phyloP scores from a whole-genome alignment of 2,113 vertebrate genomes.

The Scopus umbretta region DNA sequence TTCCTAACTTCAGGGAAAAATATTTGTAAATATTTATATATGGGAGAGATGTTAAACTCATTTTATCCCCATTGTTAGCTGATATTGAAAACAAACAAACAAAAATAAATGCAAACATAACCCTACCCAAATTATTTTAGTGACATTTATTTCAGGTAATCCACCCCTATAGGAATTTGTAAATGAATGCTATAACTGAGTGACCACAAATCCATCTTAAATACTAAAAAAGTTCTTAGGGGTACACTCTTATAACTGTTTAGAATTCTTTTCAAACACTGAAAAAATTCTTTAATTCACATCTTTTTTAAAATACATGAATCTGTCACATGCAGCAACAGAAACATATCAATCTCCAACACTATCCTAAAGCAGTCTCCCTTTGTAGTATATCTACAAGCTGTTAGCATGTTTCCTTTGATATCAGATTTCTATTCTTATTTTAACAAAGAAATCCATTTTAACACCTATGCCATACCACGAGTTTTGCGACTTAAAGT shows the following conservation, averaged over 20 bases:
- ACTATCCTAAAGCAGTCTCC: not conserved
- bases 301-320: not conserved
- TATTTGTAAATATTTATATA: not conserved
- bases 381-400: not conserved
- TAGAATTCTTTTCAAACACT: not conserved
- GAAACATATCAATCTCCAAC: not conserved
- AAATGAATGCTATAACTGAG: not conserved
- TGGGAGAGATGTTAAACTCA: not conserved
- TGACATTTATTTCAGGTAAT: not conserved
- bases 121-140: not conserved
- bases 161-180: not conserved
- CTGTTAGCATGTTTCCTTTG: not conserved
- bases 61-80: not conserved
- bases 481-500: not conserved
- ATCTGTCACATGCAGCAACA: not conserved
- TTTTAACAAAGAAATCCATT: not conserved
- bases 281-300: not conserved
- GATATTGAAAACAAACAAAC: not conserved
- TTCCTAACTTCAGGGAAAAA: not conserved
- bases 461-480: not conserved
- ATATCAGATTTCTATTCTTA: not conserved
- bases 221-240: not conserved
- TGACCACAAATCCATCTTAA: not conserved
- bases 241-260: not conserved
- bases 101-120: not conserved